A percentile compares a stretch with the other conserved stretches of the same genome.
Conservation (phyloP, 2,797 vertebrate species). For the Etheostoma nigrum region DNA sequence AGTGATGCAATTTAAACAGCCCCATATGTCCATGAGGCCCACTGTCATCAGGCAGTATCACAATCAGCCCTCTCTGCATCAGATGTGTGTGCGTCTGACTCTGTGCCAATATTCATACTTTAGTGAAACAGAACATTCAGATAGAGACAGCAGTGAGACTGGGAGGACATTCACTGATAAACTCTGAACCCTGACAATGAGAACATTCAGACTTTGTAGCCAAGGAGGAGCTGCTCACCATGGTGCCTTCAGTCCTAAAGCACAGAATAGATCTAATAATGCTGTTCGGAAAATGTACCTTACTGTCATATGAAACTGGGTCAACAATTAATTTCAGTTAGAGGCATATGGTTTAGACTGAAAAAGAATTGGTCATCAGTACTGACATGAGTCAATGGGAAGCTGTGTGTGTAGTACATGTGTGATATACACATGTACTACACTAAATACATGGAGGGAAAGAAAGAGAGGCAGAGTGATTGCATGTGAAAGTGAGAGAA, state of each 20-base stretch:
- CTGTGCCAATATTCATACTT: slow-evolving; percentile 73
- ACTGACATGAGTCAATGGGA: slow-evolving; percentile 19
- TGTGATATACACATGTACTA: not conserved
- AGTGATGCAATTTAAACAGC: slow-evolving; percentile 49
- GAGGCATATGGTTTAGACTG: not conserved
- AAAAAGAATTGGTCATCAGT: not conserved
- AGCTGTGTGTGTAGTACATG: slow-evolving; percentile 19
- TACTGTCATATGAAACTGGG: slow-evolving; percentile 21
- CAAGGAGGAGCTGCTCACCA: slow-evolving; percentile 57
- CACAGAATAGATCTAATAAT: slow-evolving; percentile 6
- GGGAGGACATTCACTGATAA: slow-evolving; percentile 84
- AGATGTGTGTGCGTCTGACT: slow-evolving; percentile 40
- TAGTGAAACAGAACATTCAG: slow-evolving; percentile 79
- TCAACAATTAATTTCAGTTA: not conserved
- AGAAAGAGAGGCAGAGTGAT: slow-evolving; percentile 40
- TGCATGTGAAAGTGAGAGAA: slow-evolving; percentile 63
- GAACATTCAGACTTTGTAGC: slow-evolving; percentile 76
- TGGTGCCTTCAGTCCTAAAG: slow-evolving; percentile 12
- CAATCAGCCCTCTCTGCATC: slow-evolving; percentile 61
- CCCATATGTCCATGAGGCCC: slow-evolving; percentile 57
- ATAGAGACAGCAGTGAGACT: slow-evolving; percentile 72
- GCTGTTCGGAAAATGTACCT: slow-evolving; percentile 9
- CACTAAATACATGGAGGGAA: not conserved
- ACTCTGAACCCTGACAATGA: slow-evolving; percentile 81
- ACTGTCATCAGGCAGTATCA: slow-evolving; percentile 63